A percentile compares a stretch with the other conserved stretches of the same genome.
These are phyloP conservation scores for Ypsolopha scabrella DNA, from an alignment of 2,888 invertebrate genomes.

Conservation along the genomic window DNA sequence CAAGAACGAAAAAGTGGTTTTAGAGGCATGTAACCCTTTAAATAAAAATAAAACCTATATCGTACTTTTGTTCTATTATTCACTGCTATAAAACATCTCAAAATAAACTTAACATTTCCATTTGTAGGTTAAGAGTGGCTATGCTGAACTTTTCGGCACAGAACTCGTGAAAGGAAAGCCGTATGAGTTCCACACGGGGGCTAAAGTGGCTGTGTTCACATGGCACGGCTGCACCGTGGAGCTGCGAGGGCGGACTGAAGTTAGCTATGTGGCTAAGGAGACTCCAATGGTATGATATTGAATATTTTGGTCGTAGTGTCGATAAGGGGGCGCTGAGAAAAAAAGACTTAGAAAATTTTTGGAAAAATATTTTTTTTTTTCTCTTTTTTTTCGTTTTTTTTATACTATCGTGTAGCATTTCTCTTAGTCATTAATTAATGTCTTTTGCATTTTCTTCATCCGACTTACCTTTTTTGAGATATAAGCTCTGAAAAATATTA, in stretches of 20 bases:
- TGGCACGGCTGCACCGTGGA: conserved; percentile 95
- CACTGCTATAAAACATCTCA: too few species aligned
- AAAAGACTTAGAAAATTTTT: too few species aligned
- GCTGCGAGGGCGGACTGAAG: conserved; percentile 89
- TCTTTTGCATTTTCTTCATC: too few species aligned
- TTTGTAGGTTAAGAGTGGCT: conserved; percentile 84
- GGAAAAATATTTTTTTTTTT: too few species aligned
- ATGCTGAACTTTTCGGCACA: conserved; percentile 97
- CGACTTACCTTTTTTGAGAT: too few species aligned
- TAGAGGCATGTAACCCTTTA: conserved; percentile 71
- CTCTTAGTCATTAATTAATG: too few species aligned
- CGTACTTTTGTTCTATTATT: too few species aligned
- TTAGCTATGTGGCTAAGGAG: conserved; percentile 94
- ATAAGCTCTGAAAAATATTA: too few species aligned
- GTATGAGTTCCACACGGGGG: conserved; percentile 89
- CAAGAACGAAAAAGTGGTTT: conserved; percentile 83
- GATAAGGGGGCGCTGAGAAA: too few species aligned
- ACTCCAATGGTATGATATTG: conserved; percentile 85
- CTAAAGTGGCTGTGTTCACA: conserved; percentile 95
- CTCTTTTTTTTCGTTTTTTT: too few species aligned
- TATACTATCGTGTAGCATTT: too few species aligned
- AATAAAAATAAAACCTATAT: not conserved
- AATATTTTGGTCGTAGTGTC: too few species aligned
- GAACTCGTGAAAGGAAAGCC: conserved; percentile 94
- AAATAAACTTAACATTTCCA: not conserved